Base-by-base conservation (phyloP, 30 jellyfish, hydroid and myxozoan species). In the Pelagia noctiluca region DNA sequence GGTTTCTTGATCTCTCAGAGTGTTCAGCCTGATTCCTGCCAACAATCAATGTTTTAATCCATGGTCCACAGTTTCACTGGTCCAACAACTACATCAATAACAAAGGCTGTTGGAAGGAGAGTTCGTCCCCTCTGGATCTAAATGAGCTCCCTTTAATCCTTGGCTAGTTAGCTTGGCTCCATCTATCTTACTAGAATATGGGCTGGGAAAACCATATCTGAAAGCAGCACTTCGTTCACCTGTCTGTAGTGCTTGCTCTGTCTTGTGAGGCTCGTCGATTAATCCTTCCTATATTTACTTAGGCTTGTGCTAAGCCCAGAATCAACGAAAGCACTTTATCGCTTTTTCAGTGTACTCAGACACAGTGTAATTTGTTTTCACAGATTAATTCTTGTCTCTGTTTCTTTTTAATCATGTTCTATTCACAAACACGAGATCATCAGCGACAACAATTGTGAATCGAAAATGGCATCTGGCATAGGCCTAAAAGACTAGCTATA, bases 191-290 rank as follows among this genome's bases (percentile, higher is more conserved):
- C 38, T 30, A 66, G 91, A 66, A 67, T 81, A 81, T 68, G 35
- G 91, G 84, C 91, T 66, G 91, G 91, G 91, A 81, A 81, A 81
- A 50, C 84, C 84, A 81, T 81, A 77, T 81, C 91, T 81, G 75
- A 63, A 30, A 48, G 72, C 76, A 67, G 80, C 91, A 81, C 91
- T 81, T 81, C 91, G 91, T 81, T 81, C 78, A 60, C 31, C 64
- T 18, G 80, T 81, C 91, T 81, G 91, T 84, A 10, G 36, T 49
- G 35, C 54, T 73, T 38, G 35, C 84, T 36, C 53, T 84, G 78
- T 66, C 91, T 81, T 66, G 84, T 19, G 91, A 81, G 63, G 34
- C 23, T 16, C 29, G 24, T 57, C 71, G 67, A 48, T 50, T 78
- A 67, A 81, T 65, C 91, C 91, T 3, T 71, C 63, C 91, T 66